Percentiles rank a stretch among this genome's conserved stretches.
These are phyloP conservation scores for Scotopteryx bipunctaria DNA, from an alignment of 2,888 invertebrate species.

Conservation along the genomic window DNA sequence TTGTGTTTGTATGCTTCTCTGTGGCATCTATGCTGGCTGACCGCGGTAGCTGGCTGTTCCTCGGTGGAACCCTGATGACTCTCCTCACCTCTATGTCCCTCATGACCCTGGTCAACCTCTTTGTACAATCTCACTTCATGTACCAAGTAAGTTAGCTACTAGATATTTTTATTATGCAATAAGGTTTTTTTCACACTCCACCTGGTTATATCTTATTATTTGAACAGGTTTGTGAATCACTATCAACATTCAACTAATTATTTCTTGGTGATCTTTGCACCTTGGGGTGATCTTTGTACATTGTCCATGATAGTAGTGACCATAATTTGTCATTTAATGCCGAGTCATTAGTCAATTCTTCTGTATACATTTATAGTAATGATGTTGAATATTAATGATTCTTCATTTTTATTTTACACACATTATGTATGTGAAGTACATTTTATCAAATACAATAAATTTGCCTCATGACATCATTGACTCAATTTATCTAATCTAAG, in stretches of 20 bases:
- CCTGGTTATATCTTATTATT: no score
- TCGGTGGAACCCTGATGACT: constrained; percentile 95
- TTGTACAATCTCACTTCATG: constrained; percentile 91
- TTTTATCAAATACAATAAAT: no score
- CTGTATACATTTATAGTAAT: no score
- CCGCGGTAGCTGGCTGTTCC: constrained; percentile 93
- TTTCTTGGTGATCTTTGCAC: not conserved
- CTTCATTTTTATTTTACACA: no score
- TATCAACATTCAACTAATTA: not conserved
- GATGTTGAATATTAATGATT: no score
- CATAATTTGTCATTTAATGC: not conserved
- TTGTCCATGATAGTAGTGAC: no score
- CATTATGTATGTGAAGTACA: no score
- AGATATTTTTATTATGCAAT: not conserved
- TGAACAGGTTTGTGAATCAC: not conserved
- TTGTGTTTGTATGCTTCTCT: constrained; percentile 96
- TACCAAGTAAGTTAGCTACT: constrained; percentile 85
- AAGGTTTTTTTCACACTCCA: no score
- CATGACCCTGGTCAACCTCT: constrained; percentile 91
- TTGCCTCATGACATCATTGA: no score
- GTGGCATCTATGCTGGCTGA: constrained; percentile 93
- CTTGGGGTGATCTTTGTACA: no score
- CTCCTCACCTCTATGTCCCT: constrained; percentile 90
- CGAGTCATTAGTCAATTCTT: constrained; percentile 3
- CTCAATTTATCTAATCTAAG: no score